These are phyloP conservation scores for Brachionus sp. DNA, from an alignment of 1,140 invertebrate species.

Conservation along the genomic window DNA sequence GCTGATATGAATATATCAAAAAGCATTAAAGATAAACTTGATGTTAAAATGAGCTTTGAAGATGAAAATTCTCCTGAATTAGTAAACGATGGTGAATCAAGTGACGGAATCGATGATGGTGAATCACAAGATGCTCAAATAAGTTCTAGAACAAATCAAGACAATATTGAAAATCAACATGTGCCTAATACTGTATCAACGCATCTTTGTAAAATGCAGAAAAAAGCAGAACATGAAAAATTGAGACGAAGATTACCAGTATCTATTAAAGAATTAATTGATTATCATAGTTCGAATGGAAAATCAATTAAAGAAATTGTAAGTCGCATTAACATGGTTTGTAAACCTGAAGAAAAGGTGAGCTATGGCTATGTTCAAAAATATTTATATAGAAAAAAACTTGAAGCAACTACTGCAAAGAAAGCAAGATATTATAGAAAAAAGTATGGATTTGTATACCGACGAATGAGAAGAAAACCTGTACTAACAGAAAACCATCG, in stretches of 20 bases:
- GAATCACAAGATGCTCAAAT: neutral
- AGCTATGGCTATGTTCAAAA: conserved; percentile 43
- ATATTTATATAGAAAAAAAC: conserved; percentile 43
- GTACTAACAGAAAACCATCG: conserved; percentile 40
- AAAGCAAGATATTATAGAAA: conserved; percentile 29
- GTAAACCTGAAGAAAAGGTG: conserved; percentile 36
- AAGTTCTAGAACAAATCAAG: neutral
- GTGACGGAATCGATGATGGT: neutral
- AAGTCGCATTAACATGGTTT: conserved; percentile 35
- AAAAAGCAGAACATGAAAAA: conserved; percentile 37
- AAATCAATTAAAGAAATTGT: conserved; percentile 45
- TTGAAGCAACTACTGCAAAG: conserved; percentile 33
- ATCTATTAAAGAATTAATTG: conserved; percentile 40
- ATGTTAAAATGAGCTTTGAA: conserved; percentile 32
- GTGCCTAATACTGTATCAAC: neutral
- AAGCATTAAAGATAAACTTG: conserved; percentile 15
- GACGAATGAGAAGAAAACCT: conserved; percentile 40
- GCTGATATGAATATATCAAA: conserved; percentile 6
- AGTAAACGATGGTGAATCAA: neutral
- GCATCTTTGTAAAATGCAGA: neutral
- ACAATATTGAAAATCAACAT: neutral
- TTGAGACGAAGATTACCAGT: conserved; percentile 23
- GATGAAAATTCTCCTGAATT: neutral
- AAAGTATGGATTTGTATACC: conserved; percentile 45
- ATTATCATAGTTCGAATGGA: conserved; percentile 38